Base-by-base conservation (phyloP, 2,797 vertebrate genomes). In the Poecilia gillii region DNA sequence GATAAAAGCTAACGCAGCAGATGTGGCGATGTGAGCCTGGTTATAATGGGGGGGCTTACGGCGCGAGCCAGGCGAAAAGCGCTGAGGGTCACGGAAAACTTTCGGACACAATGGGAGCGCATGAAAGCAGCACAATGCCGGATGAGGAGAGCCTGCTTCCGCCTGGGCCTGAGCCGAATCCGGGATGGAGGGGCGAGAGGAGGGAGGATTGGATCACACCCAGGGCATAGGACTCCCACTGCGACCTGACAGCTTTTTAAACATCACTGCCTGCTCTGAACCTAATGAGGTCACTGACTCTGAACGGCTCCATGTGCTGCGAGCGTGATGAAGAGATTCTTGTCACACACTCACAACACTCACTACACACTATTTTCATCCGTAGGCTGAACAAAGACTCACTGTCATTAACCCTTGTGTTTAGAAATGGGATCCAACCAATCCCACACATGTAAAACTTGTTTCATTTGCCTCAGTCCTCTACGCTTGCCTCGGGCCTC, bases 1-100 rank as follows among this genome's bases (percentile, higher is more conserved):
- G 86, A 39, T 81, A 95, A 95, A 91, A 92, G 95, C 94, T 77
- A 87, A 88, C 94, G 66, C 94, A 95, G 95, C 95, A 94, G 91
- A 94, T 87, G 84, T 81, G 41, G 74, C 81, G 51, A 64, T 25
- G 68, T 77, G 78, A 80, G 79, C 86, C 72, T 0, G 55, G 33
- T 86, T 83, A 96, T 94, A 94, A 93, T 93, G 85, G 90, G 88
- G 84, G 93, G 95, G 87, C 94, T 95, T 95, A 93, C 79, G 86
- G 84, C 14, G 71, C 72, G 84, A 90, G 83, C 84, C 90, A 73
- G 23, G 62, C 74, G 85, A 94, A 75, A 95, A 94, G 73, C 68
- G 94, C 95, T 95, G 95, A 95, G 94, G 88, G 91, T 75, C 83
- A 88, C 79, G 82, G 92, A 95, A 95, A 90, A 84, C 86, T 3